These are phyloP conservation scores for Syrrhaptes paradoxus DNA, from an alignment of 2,113 vertebrate species.

Conservation along the genomic window DNA sequence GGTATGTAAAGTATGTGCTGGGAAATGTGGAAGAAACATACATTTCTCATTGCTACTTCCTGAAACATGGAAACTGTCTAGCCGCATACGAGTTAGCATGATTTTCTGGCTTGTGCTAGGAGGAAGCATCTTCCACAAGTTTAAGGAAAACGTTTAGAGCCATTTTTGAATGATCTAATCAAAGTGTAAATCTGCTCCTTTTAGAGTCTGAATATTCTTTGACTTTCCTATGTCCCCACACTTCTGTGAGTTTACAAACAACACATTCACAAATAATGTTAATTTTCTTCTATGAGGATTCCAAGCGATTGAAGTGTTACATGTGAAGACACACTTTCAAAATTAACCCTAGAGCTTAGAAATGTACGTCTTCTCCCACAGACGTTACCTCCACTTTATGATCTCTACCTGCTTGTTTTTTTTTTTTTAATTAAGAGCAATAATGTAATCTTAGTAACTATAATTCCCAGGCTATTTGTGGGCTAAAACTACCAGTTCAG, in stretches of 20 bases:
- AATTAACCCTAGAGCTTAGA: not conserved
- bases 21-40: not conserved
- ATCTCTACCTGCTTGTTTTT: not conserved
- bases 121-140: not conserved
- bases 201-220: not conserved
- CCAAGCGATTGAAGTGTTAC: not conserved
- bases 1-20: not conserved
- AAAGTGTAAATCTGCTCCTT: not conserved
- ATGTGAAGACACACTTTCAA: not conserved
- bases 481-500: not conserved
- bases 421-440: not conserved
- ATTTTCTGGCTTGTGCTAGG: not conserved
- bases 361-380: not conserved
- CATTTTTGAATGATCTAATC: not conserved
- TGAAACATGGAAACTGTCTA: not conserved
- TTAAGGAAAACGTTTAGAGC: not conserved
- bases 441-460: not conserved
- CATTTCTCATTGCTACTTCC: not conserved
- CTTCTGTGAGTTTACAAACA: not conserved
- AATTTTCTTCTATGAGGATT: not conserved
- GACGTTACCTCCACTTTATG: not conserved
- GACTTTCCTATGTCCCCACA: not conserved
- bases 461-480: not conserved
- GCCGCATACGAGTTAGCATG: not conserved
- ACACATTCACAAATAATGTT: not conserved